Base-by-base conservation (phyloP, 2,797 vertebrate species). In the Microctenopoma lineatum region DNA sequence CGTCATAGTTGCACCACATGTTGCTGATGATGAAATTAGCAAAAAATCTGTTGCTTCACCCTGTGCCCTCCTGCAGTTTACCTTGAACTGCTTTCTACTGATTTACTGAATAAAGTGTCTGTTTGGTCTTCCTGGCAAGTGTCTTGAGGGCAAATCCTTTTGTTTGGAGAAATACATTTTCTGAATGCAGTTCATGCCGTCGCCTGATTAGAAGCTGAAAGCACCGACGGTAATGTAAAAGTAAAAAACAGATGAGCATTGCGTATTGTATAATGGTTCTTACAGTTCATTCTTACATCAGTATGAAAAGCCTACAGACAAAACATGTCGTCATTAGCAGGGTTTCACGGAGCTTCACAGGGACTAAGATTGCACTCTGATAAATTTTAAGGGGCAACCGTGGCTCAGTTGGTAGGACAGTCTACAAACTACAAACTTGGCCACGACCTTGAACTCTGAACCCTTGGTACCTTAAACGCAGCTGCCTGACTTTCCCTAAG, bases 1-100 rank as follows among this genome's bases (percentile, higher is more conserved):
- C 52, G 1, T 70, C 59, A 29, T 16, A 4, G 56, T 34, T 63
- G 45, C 34, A 64, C 75, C 47, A 26, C 61, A 58, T 61, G 73
- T 25, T 5, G 13, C 64, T 73, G 65, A 75, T 80, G 78, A 88
- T 15, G 55, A 85, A 82, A 85, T 85, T 65, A 80, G 50, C 10
- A 42, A 68, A 41, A 77, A 75, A 78, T 72, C 61, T 16, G 58
- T 71, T 52, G 57, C 77, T 68, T 74, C 64, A 61, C 38, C n/a
- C 51, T 34, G 27, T 15, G 38, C 45, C 36, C 41, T 47, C 66
- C 73, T 11, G 63, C 59, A 70, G 66, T 59, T 81, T 54, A 66
- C 60, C 67, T 65, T 45, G 32, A 71, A 77, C 42, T 42, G 14
- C 38, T 51, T 61, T 70, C 45, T 27, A 53, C 60, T 51, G 41